phyloP scores from a whole-genome alignment of 1,140 invertebrate species.

The Drosophila lacertosa region DNA sequence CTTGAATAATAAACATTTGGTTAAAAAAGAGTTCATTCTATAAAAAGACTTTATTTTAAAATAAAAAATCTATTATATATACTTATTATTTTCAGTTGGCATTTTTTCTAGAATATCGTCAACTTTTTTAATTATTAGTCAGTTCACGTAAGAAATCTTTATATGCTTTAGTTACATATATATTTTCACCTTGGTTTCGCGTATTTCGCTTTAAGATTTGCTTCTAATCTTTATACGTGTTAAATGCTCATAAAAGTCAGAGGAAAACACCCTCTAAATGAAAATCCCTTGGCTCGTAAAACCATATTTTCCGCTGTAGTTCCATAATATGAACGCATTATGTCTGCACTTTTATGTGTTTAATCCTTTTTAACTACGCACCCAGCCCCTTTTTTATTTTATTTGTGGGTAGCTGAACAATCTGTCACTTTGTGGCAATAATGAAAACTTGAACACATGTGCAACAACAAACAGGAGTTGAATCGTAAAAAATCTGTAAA shows the following conservation, averaged over 20 bases:
- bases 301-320: slow-evolving; percentile 13
- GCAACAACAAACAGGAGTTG: slow-evolving; percentile 29
- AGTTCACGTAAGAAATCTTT: no score
- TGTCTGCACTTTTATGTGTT: slow-evolving; percentile 44
- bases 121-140: no score
- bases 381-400: background rate
- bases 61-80: no score
- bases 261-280: background rate
- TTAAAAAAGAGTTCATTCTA: no score
- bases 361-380: slow-evolving; percentile 42
- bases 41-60: no score
- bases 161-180: no score
- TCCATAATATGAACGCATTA: slow-evolving; percentile 35
- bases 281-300: slow-evolving; percentile 17
- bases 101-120: no score
- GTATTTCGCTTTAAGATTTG: background rate
- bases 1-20: no score
- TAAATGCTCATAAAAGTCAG: slow-evolving; percentile 12
- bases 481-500: slow-evolving; percentile 73
- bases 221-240: background rate
- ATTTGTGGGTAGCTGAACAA: slow-evolving; percentile 26
- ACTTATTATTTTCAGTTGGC: no score
- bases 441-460: slow-evolving; percentile 49
- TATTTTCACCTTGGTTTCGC: no score
- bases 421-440: slow-evolving; percentile 54